Evolutionary conservation across 2,113 vertebrate species (phyloP).

Genomic region (Bothrops jararaca): DNA sequence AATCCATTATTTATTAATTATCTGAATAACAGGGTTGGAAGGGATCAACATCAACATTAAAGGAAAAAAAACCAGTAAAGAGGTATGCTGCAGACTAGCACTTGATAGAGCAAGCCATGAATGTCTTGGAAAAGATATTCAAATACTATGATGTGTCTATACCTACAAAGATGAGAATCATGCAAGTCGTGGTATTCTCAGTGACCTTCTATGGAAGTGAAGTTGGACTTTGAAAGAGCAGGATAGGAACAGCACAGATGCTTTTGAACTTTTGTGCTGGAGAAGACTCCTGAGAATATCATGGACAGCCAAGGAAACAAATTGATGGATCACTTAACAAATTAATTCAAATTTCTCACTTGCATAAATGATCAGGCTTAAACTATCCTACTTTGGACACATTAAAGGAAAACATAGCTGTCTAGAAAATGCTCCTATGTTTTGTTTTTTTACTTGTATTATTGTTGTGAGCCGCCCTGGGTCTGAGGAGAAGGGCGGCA

Average conservation of each 20-base stretch:
- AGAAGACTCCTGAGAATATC: neutral
- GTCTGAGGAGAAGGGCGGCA: too few relatives aligned
- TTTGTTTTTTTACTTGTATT: too few relatives aligned
- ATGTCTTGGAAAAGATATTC: neutral
- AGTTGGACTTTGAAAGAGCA: neutral
- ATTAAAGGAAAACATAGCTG: neutral
- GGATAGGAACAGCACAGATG: neutral
- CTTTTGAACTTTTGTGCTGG: neutral
- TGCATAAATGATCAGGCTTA: neutral
- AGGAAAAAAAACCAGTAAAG: neutral
- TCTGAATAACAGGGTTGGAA: neutral
- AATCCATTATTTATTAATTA: neutral
- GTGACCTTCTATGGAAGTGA: neutral
- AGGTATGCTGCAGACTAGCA: too few relatives aligned
- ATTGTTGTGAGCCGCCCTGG: too few relatives aligned
- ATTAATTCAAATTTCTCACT: neutral
- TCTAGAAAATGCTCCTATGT: too few relatives aligned
- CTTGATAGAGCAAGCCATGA: neutral
- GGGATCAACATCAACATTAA: neutral
- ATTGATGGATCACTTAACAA: neutral
- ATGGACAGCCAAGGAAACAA: neutral
- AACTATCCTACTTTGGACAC: neutral
- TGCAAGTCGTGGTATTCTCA: neutral
- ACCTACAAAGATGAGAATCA: neutral
- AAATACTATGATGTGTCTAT: neutral